Evolutionary conservation across 2,113 vertebrate genomes (phyloP).

Genomic region (Mastomys natalensis): DNA sequence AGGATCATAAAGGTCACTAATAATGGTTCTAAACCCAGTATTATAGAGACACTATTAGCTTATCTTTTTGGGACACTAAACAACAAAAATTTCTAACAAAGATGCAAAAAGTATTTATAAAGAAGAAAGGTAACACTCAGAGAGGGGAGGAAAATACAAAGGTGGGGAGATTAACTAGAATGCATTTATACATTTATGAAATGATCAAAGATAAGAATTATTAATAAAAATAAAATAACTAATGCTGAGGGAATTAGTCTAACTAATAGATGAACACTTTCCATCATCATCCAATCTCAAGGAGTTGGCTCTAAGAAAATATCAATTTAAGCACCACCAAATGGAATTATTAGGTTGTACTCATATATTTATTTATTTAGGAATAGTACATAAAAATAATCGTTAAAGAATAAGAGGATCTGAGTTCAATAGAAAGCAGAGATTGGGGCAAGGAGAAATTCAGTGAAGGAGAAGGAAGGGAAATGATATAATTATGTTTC

Average conservation of each 20-base stretch:
- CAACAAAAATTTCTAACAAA: neutral
- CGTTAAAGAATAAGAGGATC: neutral
- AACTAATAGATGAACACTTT: neutral
- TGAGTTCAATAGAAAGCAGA: neutral
- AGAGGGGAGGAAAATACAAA: neutral
- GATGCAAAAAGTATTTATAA: neutral
- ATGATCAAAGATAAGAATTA: neutral
- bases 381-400: neutral
- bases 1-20: neutral
- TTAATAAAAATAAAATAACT: neutral
- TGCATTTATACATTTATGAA: neutral
- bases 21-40: neutral
- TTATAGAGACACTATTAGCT: neutral
- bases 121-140: neutral
- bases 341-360: neutral
- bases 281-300: neutral
- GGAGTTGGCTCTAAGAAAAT: neutral
- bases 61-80: neutral
- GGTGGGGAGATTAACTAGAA: neutral
- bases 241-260: neutral
- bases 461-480: neutral
- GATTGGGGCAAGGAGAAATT: neutral
- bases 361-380: neutral
- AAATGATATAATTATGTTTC: neutral
- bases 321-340: neutral